These are phyloP conservation scores for Oligia strigilis DNA, from an alignment of 2,888 invertebrate genomes.

Conservation along the genomic window DNA sequence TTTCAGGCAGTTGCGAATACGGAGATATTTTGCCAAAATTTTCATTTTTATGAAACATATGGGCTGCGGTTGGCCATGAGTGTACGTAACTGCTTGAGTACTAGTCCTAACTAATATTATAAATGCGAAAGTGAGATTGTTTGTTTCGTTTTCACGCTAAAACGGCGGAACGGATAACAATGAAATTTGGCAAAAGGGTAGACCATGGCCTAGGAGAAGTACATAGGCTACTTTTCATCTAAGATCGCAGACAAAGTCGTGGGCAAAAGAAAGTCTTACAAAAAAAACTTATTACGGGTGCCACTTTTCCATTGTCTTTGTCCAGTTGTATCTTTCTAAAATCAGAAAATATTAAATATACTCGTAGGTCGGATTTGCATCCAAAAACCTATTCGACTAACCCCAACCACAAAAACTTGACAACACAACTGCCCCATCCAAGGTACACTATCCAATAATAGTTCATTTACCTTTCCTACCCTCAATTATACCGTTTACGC, in stretches of 20 bases:
- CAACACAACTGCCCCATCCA: not conserved
- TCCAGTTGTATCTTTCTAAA: not conserved
- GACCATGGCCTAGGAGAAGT: no score
- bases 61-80: not conserved
- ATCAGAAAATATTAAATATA: not conserved
- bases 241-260: no score
- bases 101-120: not conserved
- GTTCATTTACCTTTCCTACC: slow-evolving; percentile 21
- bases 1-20: not conserved
- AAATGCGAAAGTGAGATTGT: no score
- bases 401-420: not conserved
- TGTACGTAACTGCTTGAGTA: not conserved
- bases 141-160: not conserved
- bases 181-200: no score
- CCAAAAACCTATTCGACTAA: not conserved
- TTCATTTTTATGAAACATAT: not conserved
- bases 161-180: no score
- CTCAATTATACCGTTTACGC: slow-evolving; percentile 43
- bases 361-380: not conserved
- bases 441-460: slow-evolving; percentile 22
- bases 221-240: no score
- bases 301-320: not conserved
- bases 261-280: not conserved
- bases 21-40: not conserved
- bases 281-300: not conserved